Evolutionary conservation across 2,797 vertebrate genomes (phyloP), one percentile per base, ranked within the genome.

Genomic region (Sebastes diaconus): DNA sequence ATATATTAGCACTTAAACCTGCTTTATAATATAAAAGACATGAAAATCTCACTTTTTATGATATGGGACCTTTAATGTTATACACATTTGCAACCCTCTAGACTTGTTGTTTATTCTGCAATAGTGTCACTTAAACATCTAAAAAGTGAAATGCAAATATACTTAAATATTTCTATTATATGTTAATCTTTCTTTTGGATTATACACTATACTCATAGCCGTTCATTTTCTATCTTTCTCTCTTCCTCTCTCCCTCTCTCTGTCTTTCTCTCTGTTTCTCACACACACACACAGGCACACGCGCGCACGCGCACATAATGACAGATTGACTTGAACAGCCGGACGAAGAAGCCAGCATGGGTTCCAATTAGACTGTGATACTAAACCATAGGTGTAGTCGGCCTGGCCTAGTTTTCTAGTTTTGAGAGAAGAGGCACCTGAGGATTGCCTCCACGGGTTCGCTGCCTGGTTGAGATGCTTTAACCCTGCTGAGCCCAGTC

Each of bases 351-450:
- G 42, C 20, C 30, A 42, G 69, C 69, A 54, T 59, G 70, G 70
- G 29, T 65, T 74, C 75, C 59, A 65, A 75, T 78, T 70, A 83
- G 42, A 55, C 52, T 69, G 24, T 72, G 36, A 70, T 52, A 66
- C 29, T 5, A 57, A 57, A 7, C 54, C 22, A 25, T 57, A 57
- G 22, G 12, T 57, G 52, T 55, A 22, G 36, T 39, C 8, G 22
- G 27, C 72, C 16, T 79, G 68, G 27, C 68, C 24, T 67, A 50
- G 24, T 66, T 66, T 66, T 27, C 75, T 78, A 75, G 29, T 75
- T 81, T 22, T 6, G 18, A 58, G 27, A 27, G 71, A 42, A n/a
- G 55, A 39, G 65, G 52, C 58, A 76, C 79, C 79, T 70, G 65
- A 72, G 58, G 61, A 77, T 70, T 60, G 66, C 39, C 72, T 81